Percentiles rank a stretch among this genome's conserved stretches.
Conservation (phyloP, 1,140 invertebrate species). For the Periplaneta americana region DNA sequence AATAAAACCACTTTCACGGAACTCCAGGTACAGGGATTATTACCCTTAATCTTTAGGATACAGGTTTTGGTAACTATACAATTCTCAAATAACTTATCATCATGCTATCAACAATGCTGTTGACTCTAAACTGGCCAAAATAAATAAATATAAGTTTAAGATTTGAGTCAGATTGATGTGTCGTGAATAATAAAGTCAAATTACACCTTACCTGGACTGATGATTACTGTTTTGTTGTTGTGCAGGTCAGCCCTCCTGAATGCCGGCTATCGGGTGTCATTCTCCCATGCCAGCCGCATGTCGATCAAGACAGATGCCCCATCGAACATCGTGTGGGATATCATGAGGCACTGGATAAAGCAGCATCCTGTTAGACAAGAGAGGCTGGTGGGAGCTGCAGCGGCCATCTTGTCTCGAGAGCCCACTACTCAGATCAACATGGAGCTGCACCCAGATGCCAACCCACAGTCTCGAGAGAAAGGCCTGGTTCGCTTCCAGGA, state of each 20-base stretch:
- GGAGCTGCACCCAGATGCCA: slow-evolving; percentile 60
- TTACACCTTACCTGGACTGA: no score
- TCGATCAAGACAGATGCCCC: slow-evolving; percentile 96
- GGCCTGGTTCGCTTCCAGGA: slow-evolving; percentile 75
- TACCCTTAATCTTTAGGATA: no score
- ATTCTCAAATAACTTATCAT: no score
- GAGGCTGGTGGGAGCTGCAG: slow-evolving; percentile 45
- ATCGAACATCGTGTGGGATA: slow-evolving; percentile 81
- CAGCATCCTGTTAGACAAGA: slow-evolving; percentile 50
- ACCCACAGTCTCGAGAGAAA: slow-evolving; percentile 69
- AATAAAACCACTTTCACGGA: no score
- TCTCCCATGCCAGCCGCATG: slow-evolving; percentile 81
- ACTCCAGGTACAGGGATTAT: no score
- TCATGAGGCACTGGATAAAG: slow-evolving; percentile 79
- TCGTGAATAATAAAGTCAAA: no score
- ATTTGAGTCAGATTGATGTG: no score
- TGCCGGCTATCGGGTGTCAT: slow-evolving; percentile 88
- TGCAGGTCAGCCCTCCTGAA: slow-evolving; percentile 84
- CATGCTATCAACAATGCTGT: no score
- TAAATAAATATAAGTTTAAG: no score
- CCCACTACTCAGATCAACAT: slow-evolving; percentile 55
- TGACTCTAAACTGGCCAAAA: no score
- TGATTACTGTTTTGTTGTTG: no score
- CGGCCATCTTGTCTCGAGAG: slow-evolving; percentile 49
- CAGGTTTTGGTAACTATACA: no score